phyloP scores from a whole-genome alignment of 2,888 invertebrate species.

The Alloplasta piceator region DNA sequence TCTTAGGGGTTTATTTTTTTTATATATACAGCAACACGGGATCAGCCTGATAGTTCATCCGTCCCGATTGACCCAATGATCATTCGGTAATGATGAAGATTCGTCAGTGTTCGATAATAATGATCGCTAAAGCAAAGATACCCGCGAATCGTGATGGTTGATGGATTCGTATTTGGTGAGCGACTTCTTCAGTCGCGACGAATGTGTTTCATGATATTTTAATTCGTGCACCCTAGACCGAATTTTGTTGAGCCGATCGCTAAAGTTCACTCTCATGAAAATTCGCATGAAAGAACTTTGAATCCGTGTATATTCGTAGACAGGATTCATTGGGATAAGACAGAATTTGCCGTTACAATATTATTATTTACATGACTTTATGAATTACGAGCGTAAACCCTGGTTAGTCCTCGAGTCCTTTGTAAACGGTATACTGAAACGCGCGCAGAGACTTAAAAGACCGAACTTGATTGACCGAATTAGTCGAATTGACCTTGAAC shows the following conservation, averaged over 20 bases:
- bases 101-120: slow-evolving; percentile 3
- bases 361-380: slow-evolving; percentile 61
- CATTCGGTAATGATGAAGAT: slow-evolving; percentile 1
- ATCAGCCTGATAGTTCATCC: slow-evolving; percentile 6
- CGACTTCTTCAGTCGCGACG: no score
- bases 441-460: slow-evolving; percentile 43
- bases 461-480: slow-evolving; percentile 16
- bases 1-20: not conserved
- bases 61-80: not conserved
- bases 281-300: slow-evolving; percentile 12
- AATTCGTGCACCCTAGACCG: not conserved
- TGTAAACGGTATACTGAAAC: slow-evolving; percentile 63
- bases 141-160: no score
- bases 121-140: not conserved
- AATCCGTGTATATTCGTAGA: slow-evolving; percentile 47
- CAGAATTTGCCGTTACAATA: slow-evolving; percentile 39
- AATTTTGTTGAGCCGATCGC: not conserved
- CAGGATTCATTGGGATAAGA: slow-evolving; percentile 16
- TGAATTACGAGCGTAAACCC: slow-evolving; percentile 79
- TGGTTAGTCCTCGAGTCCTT: slow-evolving; percentile 82
- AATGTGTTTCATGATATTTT: not conserved
- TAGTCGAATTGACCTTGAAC: not conserved
- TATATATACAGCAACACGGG: slow-evolving; percentile 58
- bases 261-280: slow-evolving; percentile 14
- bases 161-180: no score